Evolutionary conservation across 2,888 invertebrate species (phyloP).

Genomic region (Leptodirus hochenwartii): DNA sequence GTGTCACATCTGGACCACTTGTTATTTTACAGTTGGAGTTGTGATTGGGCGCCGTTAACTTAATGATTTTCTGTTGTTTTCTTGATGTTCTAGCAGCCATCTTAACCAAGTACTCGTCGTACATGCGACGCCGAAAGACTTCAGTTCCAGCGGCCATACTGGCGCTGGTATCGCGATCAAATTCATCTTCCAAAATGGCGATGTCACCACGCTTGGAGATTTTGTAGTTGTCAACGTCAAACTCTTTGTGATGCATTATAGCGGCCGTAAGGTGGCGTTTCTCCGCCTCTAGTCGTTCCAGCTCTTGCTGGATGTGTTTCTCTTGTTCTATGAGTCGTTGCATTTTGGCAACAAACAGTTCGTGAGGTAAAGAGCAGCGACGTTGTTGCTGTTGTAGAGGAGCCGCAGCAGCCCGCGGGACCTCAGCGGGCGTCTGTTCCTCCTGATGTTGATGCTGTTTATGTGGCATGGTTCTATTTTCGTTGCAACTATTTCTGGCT

Average conservation of each 20-base stretch:
- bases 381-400: slow-evolving; percentile 13
- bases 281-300: slow-evolving; percentile 40
- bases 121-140: slow-evolving; percentile 62
- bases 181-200: slow-evolving; percentile 18
- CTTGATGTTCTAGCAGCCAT: slow-evolving; percentile 62
- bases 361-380: slow-evolving; percentile 43
- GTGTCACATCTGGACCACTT: too few species aligned
- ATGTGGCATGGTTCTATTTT: slow-evolving; percentile 10
- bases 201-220: slow-evolving; percentile 31
- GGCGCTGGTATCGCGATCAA: slow-evolving; percentile 5
- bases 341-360: slow-evolving; percentile 43
- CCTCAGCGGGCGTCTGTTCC: slow-evolving; percentile 1
- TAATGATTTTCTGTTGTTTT: slow-evolving; percentile 61
- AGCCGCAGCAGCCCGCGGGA: neutral
- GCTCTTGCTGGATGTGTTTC: slow-evolving; percentile 45
- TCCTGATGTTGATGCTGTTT: slow-evolving; percentile 1
- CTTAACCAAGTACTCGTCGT: slow-evolving; percentile 63
- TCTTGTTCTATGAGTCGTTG: slow-evolving; percentile 48
- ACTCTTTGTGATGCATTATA: slow-evolving; percentile 12
- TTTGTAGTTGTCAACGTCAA: slow-evolving; percentile 28
- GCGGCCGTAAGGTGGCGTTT: slow-evolving; percentile 24
- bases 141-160: slow-evolving; percentile 34
- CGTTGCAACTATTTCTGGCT: slow-evolving; percentile 22
- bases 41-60: slow-evolving; percentile 41
- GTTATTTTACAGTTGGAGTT: slow-evolving; percentile 10